phyloP scores from a whole-genome alignment of 2,113 vertebrate genomes.

The Embiotoca jacksoni region DNA sequence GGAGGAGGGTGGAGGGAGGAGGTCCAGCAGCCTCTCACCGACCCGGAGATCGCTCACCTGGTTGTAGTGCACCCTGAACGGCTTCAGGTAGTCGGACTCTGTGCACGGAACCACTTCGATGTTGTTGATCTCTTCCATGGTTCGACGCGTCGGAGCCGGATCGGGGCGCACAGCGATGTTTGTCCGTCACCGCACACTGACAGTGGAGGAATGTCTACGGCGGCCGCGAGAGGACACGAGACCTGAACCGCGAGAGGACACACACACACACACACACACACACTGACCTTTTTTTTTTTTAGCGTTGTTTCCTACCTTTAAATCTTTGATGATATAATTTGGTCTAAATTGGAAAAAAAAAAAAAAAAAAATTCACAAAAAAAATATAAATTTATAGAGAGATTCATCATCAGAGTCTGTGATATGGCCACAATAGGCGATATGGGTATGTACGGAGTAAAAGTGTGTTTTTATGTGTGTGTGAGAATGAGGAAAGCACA shows the following conservation, averaged over 20 bases:
- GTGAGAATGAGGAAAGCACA: too few relatives aligned
- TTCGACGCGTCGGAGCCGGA: slow-evolving; percentile 51
- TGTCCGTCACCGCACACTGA: slow-evolving; percentile 73
- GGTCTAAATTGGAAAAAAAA: too few relatives aligned
- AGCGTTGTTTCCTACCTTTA: too few relatives aligned
- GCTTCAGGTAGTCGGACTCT: slow-evolving; percentile 87
- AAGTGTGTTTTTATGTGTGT: too few relatives aligned
- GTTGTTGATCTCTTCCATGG: slow-evolving; percentile 87
- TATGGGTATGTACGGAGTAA: too few relatives aligned
- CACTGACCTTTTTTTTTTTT: too few relatives aligned
- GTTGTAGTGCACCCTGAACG: slow-evolving; percentile 88
- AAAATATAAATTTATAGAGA: not conserved
- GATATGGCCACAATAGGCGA: too few relatives aligned
- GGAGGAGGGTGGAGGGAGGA: too few relatives aligned
- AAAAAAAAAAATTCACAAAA: not conserved
- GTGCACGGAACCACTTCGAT: slow-evolving; percentile 86
- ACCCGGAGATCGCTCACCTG: slow-evolving; percentile 85
- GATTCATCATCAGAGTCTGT: too few relatives aligned
- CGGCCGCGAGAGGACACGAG: slow-evolving; percentile 72
- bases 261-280: too few relatives aligned
- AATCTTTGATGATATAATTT: too few relatives aligned
- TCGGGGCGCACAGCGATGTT: slow-evolving; percentile 61
- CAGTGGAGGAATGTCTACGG: slow-evolving; percentile 81
- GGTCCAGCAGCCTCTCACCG: slow-evolving; percentile 50
- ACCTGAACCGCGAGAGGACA: too few relatives aligned